These are phyloP conservation scores for Cyclophora punctaria DNA, from an alignment of 2,888 invertebrate species.

Conservation along the genomic window DNA sequence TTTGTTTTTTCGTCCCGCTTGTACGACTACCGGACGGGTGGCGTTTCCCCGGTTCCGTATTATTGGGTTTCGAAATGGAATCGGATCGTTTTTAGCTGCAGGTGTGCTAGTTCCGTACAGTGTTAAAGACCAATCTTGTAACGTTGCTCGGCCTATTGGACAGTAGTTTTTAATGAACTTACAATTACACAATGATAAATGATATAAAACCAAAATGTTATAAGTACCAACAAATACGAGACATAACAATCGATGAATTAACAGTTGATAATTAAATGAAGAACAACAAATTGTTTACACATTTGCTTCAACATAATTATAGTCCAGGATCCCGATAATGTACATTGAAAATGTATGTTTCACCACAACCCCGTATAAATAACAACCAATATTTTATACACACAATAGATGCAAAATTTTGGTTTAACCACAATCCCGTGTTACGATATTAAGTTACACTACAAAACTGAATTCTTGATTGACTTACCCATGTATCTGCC, in stretches of 20 bases:
- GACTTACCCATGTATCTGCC: slow-evolving; percentile 89
- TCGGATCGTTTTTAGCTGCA: slow-evolving; percentile 78
- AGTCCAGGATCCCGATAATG: too few relatives aligned
- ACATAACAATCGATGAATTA: too few relatives aligned
- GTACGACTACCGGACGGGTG: slow-evolving; percentile 60
- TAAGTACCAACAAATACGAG: too few relatives aligned
- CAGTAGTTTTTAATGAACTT: background rate
- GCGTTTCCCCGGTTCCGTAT: slow-evolving; percentile 58
- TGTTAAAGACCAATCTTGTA: slow-evolving; percentile 95
- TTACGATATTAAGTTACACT: slow-evolving; percentile 7
- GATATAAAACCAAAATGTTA: too few relatives aligned
- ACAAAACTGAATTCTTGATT: slow-evolving; percentile 2
- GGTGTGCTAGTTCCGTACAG: slow-evolving; percentile 89
- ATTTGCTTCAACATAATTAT: too few relatives aligned
- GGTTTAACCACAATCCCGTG: slow-evolving; percentile 1
- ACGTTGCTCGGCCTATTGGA: slow-evolving; percentile 84
- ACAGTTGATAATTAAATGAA: too few relatives aligned
- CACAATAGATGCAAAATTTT: too few relatives aligned
- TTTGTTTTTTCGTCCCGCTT: slow-evolving; percentile 57
- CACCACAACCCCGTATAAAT: too few relatives aligned
- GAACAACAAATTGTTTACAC: too few relatives aligned
- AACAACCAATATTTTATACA: too few relatives aligned
- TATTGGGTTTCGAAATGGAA: slow-evolving; percentile 68
- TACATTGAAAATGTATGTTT: too few relatives aligned
- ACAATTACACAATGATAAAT: too few relatives aligned